Base-by-base conservation (phyloP, 2,113 vertebrate species). In the Paraplagusia blochii region DNA sequence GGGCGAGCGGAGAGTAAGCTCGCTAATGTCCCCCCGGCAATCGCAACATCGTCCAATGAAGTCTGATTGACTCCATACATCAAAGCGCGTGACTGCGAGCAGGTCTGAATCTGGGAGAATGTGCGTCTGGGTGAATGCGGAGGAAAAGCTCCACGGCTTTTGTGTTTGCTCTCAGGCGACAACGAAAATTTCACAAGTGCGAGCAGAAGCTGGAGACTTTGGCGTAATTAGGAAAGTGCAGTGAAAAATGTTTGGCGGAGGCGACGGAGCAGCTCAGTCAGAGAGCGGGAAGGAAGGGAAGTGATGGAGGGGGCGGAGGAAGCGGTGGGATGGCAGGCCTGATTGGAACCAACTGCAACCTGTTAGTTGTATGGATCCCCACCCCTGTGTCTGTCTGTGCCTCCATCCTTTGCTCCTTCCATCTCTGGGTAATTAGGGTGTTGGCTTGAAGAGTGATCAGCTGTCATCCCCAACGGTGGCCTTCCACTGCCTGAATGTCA, bases 11-110 rank as follows among this genome's bases (percentile, higher is more conserved):
- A 74, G 64, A 72, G 67, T 48, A 40, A 49, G 70, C 70, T 48
- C 4, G 51, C 75, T 79, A 62, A 81, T 82, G 67, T 80, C 79
- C 72, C 72, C 13, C 35, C 58, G 67, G 81, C 76, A 11, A 63
- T 61, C 66, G 12, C 72, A 57, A 44, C 80, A 49, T 56, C 50
- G 69, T 69, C 75, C 69, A 73, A 60, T 58, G 66, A 44, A 79
- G 69, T 62, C 77, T 74, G 81, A 87, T 80, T 83, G 82, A 85
- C 62, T 77, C 82, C 72, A 83, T 83, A 83, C 74, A 85, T 85
- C 85, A 87, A 43, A 69, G 33, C 7, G 59, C 57, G 63, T 48
- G 67, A 5, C 61, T 0, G 38, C 38, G 10, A 38, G 8, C 0
- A 5, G 1, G n/a, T 33, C 2, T 16, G 35, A 33, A 11, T 8